phyloP scores from a whole-genome alignment of 64 coral and sea anemone species.

The Acropora yongei region DNA sequence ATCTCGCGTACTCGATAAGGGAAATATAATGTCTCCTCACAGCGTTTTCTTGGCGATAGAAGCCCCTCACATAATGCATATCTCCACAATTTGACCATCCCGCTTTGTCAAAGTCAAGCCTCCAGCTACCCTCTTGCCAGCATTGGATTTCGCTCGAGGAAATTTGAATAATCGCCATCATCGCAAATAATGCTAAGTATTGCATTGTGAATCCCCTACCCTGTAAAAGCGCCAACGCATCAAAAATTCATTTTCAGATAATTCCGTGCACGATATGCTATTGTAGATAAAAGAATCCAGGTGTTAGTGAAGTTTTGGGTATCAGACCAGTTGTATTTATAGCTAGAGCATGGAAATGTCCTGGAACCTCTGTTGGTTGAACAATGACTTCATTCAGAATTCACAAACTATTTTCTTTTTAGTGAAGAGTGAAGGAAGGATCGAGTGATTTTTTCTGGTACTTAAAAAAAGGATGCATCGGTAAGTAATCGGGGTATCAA shows the following conservation, averaged over 20 bases:
- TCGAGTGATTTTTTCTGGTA: no score
- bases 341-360: no score
- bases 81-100: conserved; percentile 10
- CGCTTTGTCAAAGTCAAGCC: not conserved
- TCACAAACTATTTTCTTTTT: no score
- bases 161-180: not conserved
- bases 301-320: no score
- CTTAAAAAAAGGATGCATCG: no score
- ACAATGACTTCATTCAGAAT: no score
- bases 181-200: not conserved
- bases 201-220: not conserved
- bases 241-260: not conserved
- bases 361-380: no score
- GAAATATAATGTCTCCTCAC: not conserved
- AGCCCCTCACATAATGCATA: conserved; percentile 22
- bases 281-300: no score
- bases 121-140: not conserved
- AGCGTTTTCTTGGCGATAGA: not conserved
- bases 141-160: not conserved
- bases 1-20: conserved; percentile 9
- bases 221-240: not conserved
- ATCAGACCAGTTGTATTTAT: no score
- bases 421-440: no score
- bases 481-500: no score
- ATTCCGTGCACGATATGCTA: no score